phyloP scores from a whole-genome alignment of 1,140 invertebrate genomes.

The Drosophila subobscura region DNA sequence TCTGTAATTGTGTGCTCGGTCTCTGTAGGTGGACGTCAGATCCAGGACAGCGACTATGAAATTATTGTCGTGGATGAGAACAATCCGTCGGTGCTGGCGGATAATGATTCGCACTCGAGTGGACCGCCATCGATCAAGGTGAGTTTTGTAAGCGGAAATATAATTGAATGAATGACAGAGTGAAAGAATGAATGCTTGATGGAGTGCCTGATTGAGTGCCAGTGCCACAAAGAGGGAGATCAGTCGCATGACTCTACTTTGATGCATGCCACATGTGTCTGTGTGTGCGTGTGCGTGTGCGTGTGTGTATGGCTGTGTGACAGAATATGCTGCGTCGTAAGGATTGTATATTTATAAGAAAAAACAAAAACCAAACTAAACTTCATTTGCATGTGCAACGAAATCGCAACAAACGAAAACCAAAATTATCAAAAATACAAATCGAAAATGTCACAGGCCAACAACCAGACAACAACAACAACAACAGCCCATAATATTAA shows the following conservation, averaged over 20 bases:
- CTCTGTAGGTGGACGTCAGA: constrained; percentile 83
- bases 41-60: constrained; percentile 93
- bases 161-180: background rate
- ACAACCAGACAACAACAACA: constrained; percentile 57
- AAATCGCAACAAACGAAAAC: constrained; percentile 12
- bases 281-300: constrained; percentile 2
- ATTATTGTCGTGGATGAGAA: constrained; percentile 95
- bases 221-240: background rate
- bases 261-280: background rate
- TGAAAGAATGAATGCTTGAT: too few species aligned
- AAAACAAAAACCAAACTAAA: constrained; percentile 31
- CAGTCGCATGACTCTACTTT: constrained; percentile 1
- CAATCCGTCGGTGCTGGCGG: constrained; percentile 91
- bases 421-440: constrained; percentile 42
- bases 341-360: constrained; percentile 6
- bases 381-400: constrained; percentile 68
- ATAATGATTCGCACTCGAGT: constrained; percentile 89
- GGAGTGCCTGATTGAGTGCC: background rate
- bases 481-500: constrained; percentile 61
- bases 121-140: constrained; percentile 93
- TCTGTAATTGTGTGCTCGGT: background rate
- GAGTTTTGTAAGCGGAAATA: constrained; percentile 67
- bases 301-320: background rate
- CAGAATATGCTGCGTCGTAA: constrained; percentile 1
- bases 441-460: constrained; percentile 46